A percentile compares a stretch with the other conserved stretches of the same genome.
Conservation (phyloP, 23 tunicate species). For the Oikopleura dioica region DNA sequence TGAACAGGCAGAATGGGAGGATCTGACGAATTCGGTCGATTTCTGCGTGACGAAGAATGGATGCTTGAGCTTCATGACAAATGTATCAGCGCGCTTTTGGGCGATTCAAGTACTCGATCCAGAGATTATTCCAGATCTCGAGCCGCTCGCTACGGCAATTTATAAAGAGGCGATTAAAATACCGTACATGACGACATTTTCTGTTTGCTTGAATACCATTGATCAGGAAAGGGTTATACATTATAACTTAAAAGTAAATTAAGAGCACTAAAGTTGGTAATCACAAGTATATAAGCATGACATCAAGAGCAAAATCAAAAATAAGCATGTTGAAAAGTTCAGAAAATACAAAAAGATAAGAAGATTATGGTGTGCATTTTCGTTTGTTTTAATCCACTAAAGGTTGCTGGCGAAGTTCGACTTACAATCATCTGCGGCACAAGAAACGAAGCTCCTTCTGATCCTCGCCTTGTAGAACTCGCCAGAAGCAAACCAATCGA, state of each 20-base stretch:
- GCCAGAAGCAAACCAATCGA: background rate
- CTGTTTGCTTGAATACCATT: no score
- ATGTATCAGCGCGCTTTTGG: conserved; percentile 5
- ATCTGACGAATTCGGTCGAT: conserved; percentile 8
- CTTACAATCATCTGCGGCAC: background rate
- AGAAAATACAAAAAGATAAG: no score
- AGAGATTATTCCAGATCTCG: background rate
- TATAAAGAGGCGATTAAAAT: background rate
- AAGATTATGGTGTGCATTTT: no score
- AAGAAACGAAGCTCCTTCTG: background rate
- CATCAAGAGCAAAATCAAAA: no score
- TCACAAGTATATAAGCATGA: no score
- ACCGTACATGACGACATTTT: background rate
- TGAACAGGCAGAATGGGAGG: conserved; percentile 10
- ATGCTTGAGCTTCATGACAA: conserved; percentile 1
- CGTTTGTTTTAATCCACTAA: no score
- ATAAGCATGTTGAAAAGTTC: no score
- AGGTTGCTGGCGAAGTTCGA: no score
- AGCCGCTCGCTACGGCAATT: background rate
- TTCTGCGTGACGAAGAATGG: background rate
- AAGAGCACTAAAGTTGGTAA: no score
- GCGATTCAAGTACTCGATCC: background rate
- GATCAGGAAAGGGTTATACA: no score
- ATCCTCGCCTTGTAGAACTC: background rate
- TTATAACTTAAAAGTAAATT: no score